These are phyloP conservation scores for Ceyx melanurus DNA, from an alignment of 2,113 vertebrate species.

Conservation along the genomic window DNA sequence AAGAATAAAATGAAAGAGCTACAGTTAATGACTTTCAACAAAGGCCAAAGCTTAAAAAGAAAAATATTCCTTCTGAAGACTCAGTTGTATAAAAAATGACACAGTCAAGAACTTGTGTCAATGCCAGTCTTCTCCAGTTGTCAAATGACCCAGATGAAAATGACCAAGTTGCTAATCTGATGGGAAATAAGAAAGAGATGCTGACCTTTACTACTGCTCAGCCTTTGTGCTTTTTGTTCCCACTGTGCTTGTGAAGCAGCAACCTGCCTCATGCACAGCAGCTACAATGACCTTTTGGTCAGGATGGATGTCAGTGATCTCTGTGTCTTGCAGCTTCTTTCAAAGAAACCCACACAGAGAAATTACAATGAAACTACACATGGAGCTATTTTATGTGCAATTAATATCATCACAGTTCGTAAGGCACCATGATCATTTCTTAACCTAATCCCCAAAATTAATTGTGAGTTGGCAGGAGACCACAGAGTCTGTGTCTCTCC, in stretches of 20 bases:
- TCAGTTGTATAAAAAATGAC: background rate
- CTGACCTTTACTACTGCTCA: background rate
- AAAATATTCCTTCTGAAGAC: background rate
- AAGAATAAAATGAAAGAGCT: background rate
- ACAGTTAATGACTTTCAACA: background rate
- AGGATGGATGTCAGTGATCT: background rate
- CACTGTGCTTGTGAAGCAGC: background rate
- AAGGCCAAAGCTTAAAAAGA: background rate
- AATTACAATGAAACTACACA: background rate
- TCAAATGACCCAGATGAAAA: background rate
- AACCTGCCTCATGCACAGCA: background rate
- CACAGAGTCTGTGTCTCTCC: background rate
- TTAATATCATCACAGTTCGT: background rate
- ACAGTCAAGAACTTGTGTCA: background rate
- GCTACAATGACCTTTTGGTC: background rate
- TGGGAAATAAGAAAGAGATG: background rate
- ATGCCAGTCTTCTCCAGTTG: background rate
- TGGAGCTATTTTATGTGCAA: background rate
- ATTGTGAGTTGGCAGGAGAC: background rate
- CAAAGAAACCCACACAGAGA: background rate
- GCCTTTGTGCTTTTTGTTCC: background rate
- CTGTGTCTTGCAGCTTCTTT: accelerated
- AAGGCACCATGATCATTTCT: background rate
- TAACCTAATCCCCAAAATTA: background rate
- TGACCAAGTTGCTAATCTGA: background rate